Evolutionary conservation across 2,888 invertebrate genomes (phyloP).

Genomic region (Spisula subtruncata): DNA sequence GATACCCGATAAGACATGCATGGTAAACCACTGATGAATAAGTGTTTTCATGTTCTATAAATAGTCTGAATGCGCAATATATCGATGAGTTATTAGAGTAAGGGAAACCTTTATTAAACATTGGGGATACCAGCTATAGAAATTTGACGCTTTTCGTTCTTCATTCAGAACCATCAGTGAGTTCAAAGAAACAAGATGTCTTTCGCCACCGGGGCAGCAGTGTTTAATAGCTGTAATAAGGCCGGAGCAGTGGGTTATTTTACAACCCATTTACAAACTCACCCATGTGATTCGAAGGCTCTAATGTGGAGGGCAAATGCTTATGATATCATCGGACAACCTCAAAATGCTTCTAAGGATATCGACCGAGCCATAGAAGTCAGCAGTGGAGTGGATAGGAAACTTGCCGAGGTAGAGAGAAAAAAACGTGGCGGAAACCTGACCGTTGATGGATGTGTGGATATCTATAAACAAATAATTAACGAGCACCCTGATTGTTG

Average conservation of each 20-base stretch:
- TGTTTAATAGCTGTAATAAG: conserved; percentile 38
- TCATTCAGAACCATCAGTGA: no score
- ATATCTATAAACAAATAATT: not conserved
- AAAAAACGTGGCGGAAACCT: not conserved
- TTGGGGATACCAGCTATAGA: no score
- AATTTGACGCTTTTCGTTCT: no score
- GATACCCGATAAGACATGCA: no score
- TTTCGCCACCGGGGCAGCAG: not conserved
- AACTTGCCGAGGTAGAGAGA: conserved; percentile 1
- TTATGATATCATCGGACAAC: conserved; percentile 20
- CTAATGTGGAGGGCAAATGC: conserved; percentile 34
- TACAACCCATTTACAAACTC: not conserved
- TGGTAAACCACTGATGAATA: no score
- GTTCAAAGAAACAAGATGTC: no score
- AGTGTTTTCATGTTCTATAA: no score
- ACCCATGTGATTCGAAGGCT: conserved; percentile 19
- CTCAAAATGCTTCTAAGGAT: not conserved
- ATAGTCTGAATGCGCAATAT: no score
- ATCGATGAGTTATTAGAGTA: no score
- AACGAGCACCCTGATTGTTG: not conserved
- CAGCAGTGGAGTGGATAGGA: conserved; percentile 29
- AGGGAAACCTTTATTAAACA: no score
- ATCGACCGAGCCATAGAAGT: conserved; percentile 14
- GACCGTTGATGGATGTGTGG: not conserved
- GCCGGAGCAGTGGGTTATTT: conserved; percentile 25